These are phyloP conservation scores for Dolichotis patagonum DNA, from an alignment of 2,113 vertebrate genomes.

Conservation along the genomic window DNA sequence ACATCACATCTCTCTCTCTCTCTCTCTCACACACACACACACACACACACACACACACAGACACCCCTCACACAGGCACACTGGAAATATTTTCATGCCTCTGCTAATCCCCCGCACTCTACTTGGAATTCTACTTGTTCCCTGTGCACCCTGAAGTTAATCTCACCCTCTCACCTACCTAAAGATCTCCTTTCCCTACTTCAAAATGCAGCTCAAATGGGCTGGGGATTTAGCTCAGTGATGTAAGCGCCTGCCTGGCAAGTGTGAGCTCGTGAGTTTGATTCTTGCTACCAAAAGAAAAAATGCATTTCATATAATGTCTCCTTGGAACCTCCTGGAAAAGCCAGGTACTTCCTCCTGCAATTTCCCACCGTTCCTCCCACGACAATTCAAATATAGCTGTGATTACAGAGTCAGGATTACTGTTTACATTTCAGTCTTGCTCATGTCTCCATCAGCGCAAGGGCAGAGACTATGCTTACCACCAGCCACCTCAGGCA, in stretches of 20 bases:
- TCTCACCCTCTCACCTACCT: background rate
- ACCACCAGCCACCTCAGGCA: background rate
- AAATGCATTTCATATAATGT: background rate
- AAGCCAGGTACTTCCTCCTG: background rate
- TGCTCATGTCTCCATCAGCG: background rate
- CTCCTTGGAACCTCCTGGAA: background rate
- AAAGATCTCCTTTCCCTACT: background rate
- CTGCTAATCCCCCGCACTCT: background rate
- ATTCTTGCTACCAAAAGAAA: no score
- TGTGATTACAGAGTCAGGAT: background rate
- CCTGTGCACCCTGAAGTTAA: background rate
- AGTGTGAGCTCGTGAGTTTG: no score
- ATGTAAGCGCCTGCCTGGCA: no score
- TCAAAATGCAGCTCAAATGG: background rate
- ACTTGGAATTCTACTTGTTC: background rate
- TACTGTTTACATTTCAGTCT: background rate
- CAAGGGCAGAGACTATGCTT: background rate
- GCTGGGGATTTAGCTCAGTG: no score
- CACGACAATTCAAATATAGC: background rate
- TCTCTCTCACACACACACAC: background rate
- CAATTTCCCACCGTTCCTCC: background rate
- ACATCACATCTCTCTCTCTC: background rate
- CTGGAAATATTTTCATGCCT: background rate
- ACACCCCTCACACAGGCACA: no score
- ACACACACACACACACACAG: background rate